These are phyloP conservation scores for Chrysochloris asiatica DNA, from an alignment of 2,113 vertebrate species.

Conservation along the genomic window DNA sequence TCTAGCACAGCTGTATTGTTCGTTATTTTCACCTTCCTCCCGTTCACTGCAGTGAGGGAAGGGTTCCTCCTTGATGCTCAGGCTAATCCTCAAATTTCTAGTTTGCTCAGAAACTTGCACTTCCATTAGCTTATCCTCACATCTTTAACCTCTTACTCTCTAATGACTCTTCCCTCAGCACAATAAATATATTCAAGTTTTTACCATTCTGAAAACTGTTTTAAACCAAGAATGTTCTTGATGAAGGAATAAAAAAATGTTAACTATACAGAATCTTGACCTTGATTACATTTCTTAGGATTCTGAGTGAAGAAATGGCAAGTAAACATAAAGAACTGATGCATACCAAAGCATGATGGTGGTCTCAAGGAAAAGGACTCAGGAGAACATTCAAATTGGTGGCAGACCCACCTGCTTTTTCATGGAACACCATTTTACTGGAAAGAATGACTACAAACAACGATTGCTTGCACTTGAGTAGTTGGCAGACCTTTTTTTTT, in stretches of 20 bases:
- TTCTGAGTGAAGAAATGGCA: background rate
- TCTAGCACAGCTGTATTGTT: background rate
- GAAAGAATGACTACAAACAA: no score
- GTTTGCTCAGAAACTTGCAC: background rate
- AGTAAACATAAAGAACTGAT: background rate
- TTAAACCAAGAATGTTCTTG: background rate
- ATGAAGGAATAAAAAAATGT: background rate
- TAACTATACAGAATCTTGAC: background rate
- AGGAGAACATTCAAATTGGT: background rate
- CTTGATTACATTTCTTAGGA: background rate
- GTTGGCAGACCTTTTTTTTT: no score
- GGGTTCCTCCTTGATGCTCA: background rate
- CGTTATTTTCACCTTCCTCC: background rate
- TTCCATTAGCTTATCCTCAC: background rate
- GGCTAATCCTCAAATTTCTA: background rate
- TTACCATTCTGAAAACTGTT: background rate
- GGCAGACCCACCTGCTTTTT: no score
- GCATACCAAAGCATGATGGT: background rate
- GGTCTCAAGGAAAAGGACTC: background rate
- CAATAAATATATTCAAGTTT: slow-evolving; percentile 6
- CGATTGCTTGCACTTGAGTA: no score
- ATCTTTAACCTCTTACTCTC: background rate
- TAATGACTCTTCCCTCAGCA: background rate
- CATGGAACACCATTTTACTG: no score
- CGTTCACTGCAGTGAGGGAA: background rate